Percentiles rank a stretch among this genome's conserved stretches.
These are phyloP conservation scores for Myrmecophaga tridactyla DNA, from an alignment of 2,113 vertebrate species.

Conservation along the genomic window DNA sequence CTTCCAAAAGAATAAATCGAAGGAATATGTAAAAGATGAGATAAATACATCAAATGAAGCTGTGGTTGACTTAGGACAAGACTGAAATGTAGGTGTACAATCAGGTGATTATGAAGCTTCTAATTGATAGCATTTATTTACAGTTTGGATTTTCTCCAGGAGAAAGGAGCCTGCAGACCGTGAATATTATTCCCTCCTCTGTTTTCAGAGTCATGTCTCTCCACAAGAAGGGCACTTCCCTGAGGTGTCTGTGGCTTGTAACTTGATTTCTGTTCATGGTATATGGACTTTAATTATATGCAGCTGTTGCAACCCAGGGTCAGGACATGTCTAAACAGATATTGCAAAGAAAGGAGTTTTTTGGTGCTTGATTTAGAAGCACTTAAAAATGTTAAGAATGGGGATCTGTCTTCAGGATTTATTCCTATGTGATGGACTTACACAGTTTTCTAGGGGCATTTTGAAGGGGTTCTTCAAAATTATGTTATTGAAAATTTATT, in stretches of 20 bases:
- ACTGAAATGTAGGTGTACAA: slow-evolving; percentile 49
- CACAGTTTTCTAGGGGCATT: slow-evolving; percentile 13
- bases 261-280: neutral
- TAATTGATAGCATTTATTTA: slow-evolving; percentile 62
- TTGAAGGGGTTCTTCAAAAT: slow-evolving; percentile 42
- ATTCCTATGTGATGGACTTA: slow-evolving; percentile 9
- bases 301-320: neutral
- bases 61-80: slow-evolving; percentile 54
- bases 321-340: neutral
- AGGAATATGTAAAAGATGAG: neutral
- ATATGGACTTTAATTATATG: slow-evolving; percentile 1
- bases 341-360: slow-evolving; percentile 26
- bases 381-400: slow-evolving; percentile 5
- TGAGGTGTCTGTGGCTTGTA: neutral
- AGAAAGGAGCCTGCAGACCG: slow-evolving; percentile 54
- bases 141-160: slow-evolving; percentile 36
- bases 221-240: neutral
- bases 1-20: slow-evolving; percentile 52
- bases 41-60: slow-evolving; percentile 49
- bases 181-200: neutral
- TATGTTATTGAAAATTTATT: slow-evolving; percentile 9
- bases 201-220: slow-evolving; percentile 18
- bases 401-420: neutral
- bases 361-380: neutral
- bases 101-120: slow-evolving; percentile 31